A percentile compares a stretch with the other conserved stretches of the same genome.
Conservation (phyloP, 2,113 vertebrate species). For the Saguinus midas region DNA sequence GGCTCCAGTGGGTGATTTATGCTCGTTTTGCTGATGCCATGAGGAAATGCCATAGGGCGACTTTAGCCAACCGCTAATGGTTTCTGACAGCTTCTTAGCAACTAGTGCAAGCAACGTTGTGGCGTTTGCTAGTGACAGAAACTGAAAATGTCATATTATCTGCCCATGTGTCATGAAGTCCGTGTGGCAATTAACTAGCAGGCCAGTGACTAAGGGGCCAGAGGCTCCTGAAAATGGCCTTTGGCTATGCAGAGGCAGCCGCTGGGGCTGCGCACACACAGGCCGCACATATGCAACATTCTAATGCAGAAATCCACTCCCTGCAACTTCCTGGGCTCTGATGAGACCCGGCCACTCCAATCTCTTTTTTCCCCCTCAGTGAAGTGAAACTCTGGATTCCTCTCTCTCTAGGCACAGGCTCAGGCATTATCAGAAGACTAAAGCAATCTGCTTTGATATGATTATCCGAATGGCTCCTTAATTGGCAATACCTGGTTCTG, state of each 20-base stretch:
- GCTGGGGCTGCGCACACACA: constrained; percentile 76
- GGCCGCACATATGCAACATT: constrained; percentile 81
- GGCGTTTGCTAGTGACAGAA: constrained; percentile 90
- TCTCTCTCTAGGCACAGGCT: constrained; percentile 82
- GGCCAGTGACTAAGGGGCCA: constrained; percentile 96
- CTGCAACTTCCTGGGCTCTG: constrained; percentile 73
- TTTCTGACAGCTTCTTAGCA: constrained; percentile 98
- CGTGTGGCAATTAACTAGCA: constrained; percentile 97
- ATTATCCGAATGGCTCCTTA: constrained; percentile 84
- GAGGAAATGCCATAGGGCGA: constrained; percentile 96
- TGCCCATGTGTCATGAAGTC: constrained; percentile 91
- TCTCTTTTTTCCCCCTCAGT: constrained; percentile 62
- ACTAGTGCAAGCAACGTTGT: constrained; percentile 90
- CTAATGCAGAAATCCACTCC: constrained; percentile 82
- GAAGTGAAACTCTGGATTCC: constrained; percentile 50
- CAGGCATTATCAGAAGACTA: constrained; percentile 87
- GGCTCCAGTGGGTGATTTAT: constrained; percentile 93
- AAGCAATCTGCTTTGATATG: constrained; percentile 89
- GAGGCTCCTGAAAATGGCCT: constrained; percentile 95
- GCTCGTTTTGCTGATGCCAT: constrained; percentile 92
- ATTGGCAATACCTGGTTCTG: constrained; percentile 88
- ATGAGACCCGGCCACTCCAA: constrained; percentile 65
- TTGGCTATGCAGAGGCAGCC: constrained; percentile 89
- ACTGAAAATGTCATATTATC: constrained; percentile 94
- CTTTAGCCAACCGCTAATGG: constrained; percentile 95